These are phyloP conservation scores for Pogonognathellus flavescens DNA, from an alignment of 1,140 invertebrate genomes.

Conservation along the genomic window DNA sequence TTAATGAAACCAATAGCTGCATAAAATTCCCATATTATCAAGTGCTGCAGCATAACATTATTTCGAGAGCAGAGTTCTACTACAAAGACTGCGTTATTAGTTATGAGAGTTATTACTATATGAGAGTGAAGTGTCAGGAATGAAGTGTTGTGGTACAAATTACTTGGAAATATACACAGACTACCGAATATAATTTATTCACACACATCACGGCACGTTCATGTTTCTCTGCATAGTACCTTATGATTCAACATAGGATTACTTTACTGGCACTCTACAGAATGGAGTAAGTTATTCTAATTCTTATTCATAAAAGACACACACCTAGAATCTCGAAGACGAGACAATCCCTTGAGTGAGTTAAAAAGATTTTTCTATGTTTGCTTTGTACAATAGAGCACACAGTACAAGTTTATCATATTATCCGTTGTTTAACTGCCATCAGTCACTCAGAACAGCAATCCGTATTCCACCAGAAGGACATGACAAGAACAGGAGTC, in stretches of 20 bases:
- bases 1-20: too few species aligned
- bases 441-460: conserved; percentile 37
- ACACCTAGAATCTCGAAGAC: conserved; percentile 33
- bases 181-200: conserved; percentile 34
- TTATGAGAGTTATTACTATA: too few species aligned
- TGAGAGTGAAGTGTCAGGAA: conserved; percentile 7
- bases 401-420: conserved; percentile 38
- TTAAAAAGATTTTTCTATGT: conserved; percentile 32
- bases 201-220: not conserved
- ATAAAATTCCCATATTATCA: too few species aligned
- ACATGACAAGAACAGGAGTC: conserved; percentile 46
- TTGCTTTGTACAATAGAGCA: conserved; percentile 12
- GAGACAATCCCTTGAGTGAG: conserved; percentile 45
- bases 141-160: conserved; percentile 16
- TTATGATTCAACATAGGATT: not conserved
- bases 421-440: conserved; percentile 29
- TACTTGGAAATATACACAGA: conserved; percentile 16
- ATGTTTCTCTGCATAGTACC: not conserved
- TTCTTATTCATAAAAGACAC: conserved; percentile 36
- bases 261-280: not conserved
- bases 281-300: not conserved
- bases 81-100: too few species aligned
- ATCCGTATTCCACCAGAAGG: conserved; percentile 39
- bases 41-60: too few species aligned
- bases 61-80: too few species aligned